phyloP scores from a whole-genome alignment of 1,140 invertebrate species.

The Maniola jurtina region DNA sequence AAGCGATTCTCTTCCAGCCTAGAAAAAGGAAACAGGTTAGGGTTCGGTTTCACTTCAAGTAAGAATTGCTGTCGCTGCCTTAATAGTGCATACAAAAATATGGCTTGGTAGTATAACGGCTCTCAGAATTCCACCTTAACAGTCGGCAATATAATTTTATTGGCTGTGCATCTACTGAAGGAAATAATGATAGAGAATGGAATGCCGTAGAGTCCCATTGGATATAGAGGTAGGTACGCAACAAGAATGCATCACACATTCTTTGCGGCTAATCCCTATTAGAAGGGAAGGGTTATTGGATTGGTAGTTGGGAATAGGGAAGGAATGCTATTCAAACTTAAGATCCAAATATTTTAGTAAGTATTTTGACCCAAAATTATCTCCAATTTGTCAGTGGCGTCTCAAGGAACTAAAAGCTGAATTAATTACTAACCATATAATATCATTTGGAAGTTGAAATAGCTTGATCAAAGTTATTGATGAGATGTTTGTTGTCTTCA shows the following conservation, averaged over 20 bases:
- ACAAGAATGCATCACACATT: neutral
- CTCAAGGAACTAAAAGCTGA: neutral
- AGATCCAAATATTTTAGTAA: neutral
- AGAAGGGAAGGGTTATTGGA: neutral
- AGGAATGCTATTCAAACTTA: neutral
- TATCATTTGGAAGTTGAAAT: neutral
- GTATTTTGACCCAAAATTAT: neutral
- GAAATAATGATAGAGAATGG: neutral
- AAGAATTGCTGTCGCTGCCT: no score
- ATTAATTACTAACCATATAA: constrained; percentile 3
- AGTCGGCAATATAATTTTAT: no score
- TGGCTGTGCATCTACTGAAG: no score
- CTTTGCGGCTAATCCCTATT: neutral
- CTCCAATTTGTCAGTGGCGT: neutral
- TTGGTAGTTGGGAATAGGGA: neutral
- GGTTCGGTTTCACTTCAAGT: no score
- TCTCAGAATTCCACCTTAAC: no score
- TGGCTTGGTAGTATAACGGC: no score
- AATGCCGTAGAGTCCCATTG: neutral
- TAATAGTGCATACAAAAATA: no score
- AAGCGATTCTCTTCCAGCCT: no score
- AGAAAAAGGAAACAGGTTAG: no score
- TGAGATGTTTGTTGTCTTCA: neutral
- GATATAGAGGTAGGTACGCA: neutral
- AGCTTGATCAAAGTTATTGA: neutral